A percentile compares a stretch with the other conserved stretches of the same genome.
Evolutionary conservation across 2,113 vertebrate species (phyloP).

Genomic region (Psittacus erithacus): DNA sequence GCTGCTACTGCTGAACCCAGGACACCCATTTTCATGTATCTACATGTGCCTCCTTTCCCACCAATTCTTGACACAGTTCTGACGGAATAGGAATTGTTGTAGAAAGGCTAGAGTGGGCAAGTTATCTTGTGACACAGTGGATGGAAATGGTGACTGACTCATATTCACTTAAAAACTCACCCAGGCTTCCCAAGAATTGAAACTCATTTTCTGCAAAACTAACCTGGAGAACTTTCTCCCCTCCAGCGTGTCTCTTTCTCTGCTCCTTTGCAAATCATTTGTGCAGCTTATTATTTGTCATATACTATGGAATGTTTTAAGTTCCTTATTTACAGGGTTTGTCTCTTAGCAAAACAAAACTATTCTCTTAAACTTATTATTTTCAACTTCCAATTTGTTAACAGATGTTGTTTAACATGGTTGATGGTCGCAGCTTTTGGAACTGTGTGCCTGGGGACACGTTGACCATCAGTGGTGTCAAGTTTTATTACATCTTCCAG

Average conservation of each 20-base stretch:
- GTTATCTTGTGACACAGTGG: background rate
- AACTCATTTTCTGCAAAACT: background rate
- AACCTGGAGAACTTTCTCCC: background rate
- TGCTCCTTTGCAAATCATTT: background rate
- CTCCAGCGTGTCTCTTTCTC: background rate
- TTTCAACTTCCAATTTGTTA: background rate
- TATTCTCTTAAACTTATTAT: background rate
- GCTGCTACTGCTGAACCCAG: too few relatives aligned
- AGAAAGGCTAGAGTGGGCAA: background rate
- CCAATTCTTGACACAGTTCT: background rate
- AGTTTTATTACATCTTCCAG: background rate
- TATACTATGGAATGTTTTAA: background rate
- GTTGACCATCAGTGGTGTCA: background rate
- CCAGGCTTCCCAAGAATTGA: background rate
- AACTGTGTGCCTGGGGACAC: background rate
- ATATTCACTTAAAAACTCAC: background rate
- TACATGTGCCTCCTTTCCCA: background rate
- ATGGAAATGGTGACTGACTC: background rate
- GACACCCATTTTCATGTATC: background rate
- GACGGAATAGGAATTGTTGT: background rate
- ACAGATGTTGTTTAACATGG: background rate
- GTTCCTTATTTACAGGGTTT: background rate
- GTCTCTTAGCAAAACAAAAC: background rate
- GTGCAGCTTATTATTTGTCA: background rate
- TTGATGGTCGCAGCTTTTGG: background rate